Evolutionary conservation across 2,113 vertebrate species (phyloP).

Genomic region (Opisthocomus hoazin): DNA sequence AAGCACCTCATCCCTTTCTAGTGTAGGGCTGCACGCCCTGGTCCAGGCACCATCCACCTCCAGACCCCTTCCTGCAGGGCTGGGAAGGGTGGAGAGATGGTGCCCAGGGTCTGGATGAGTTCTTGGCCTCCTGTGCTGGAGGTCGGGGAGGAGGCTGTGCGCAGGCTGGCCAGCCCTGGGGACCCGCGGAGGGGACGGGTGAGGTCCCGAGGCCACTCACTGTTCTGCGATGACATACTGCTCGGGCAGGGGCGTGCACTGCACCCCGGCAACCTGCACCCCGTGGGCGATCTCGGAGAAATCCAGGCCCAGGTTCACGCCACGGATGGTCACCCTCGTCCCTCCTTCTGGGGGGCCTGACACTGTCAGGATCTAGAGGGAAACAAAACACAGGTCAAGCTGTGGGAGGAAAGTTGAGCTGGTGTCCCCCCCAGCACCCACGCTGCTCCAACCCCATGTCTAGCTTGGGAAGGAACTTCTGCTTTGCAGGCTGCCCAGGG

Average conservation of each 20-base stretch:
- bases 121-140: background rate
- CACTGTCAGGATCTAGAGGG: constrained; percentile 86
- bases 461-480: too few species aligned
- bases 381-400: background rate
- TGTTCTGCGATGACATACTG: constrained; percentile 95
- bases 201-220: constrained; percentile 73
- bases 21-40: fast-evolving
- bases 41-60: background rate
- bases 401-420: background rate
- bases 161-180: background rate
- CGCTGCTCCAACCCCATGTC: fast-evolving
- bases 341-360: constrained; percentile 95
- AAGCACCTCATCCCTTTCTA: background rate
- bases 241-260: constrained; percentile 84
- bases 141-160: background rate
- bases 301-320: constrained; percentile 91
- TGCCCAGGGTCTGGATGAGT: background rate
- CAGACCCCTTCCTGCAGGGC: background rate
- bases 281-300: constrained; percentile 91
- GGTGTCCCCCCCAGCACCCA: fast-evolving
- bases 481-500: background rate
- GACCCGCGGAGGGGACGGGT: fast-evolving
- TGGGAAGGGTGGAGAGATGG: background rate
- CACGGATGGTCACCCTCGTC: constrained; percentile 91
- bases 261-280: constrained; percentile 91